phyloP scores from a whole-genome alignment of 2,888 invertebrate genomes.

The Cerastis rubricosa region DNA sequence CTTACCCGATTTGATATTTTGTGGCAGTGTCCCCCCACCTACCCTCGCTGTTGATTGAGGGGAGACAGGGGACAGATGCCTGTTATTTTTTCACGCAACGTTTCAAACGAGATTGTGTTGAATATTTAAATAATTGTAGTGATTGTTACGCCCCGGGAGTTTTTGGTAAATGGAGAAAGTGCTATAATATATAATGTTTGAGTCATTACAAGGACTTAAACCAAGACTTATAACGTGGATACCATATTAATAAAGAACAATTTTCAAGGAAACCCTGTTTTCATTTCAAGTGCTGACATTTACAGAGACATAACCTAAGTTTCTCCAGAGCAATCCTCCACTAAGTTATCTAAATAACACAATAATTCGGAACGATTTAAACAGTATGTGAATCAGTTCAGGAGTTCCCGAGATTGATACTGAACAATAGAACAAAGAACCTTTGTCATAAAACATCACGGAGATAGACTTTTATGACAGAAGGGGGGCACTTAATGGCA shows the following conservation, averaged over 20 bases:
- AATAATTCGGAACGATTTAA: conserved; percentile 45
- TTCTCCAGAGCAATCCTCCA: conserved; percentile 11
- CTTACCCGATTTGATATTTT: conserved; percentile 65
- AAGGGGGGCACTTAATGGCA: conserved; percentile 57
- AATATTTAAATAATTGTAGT: conserved; percentile 64
- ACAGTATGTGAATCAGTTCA: conserved; percentile 59
- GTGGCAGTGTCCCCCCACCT: conserved; percentile 46
- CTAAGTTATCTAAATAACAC: conserved; percentile 33
- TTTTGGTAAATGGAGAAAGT: conserved; percentile 2
- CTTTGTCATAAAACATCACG: conserved; percentile 64
- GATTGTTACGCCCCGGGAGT: conserved; percentile 20
- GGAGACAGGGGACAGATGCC: conserved; percentile 68
- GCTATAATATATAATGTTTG: not conserved
- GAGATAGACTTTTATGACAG: conserved; percentile 57
- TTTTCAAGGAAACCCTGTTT: not conserved
- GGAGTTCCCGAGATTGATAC: conserved; percentile 57
- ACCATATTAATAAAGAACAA: not conserved
- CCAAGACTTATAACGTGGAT: not conserved
- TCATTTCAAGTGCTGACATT: not conserved
- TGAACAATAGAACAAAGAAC: conserved; percentile 69
- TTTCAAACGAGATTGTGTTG: conserved; percentile 61
- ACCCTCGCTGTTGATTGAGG: conserved; percentile 58
- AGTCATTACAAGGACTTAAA: not conserved
- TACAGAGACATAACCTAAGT: not conserved
- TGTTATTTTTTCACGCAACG: conserved; percentile 67